Conservation (phyloP, 2,113 vertebrate species). For the Erythrocercus mccallii region DNA sequence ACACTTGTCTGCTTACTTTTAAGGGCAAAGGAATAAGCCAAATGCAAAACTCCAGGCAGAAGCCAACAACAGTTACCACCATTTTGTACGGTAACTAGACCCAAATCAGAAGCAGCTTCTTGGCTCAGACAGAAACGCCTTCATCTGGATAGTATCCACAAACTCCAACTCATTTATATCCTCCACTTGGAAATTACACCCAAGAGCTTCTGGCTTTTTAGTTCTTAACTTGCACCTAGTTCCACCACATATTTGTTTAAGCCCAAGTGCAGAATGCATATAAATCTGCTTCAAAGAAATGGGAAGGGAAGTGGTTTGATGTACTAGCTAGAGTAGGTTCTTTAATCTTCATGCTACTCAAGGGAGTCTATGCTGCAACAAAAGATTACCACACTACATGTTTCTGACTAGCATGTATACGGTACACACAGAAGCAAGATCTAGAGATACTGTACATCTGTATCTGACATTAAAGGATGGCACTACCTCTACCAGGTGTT, state of each 20-base stretch:
- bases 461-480: not conserved
- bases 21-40: not conserved
- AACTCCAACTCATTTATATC: slow-evolving; percentile 23
- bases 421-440: not conserved
- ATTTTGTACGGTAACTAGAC: not conserved
- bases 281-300: slow-evolving; percentile 44
- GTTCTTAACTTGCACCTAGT: slow-evolving; percentile 6
- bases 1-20: not conserved
- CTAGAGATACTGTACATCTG: not conserved
- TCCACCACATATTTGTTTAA: slow-evolving; percentile 27
- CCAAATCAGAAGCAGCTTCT: slow-evolving; percentile 27
- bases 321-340: not conserved
- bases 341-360: slow-evolving; percentile 39
- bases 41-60: not conserved
- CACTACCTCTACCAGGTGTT: not conserved
- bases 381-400: not conserved
- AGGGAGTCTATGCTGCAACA: not conserved
- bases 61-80: not conserved
- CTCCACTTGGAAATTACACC: not conserved
- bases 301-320: slow-evolving; percentile 36
- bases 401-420: not conserved
- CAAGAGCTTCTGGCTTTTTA: slow-evolving; percentile 32
- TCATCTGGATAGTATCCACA: slow-evolving; percentile 14
- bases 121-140: not conserved
- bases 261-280: not conserved